phyloP scores from a whole-genome alignment of 23 tunicate species.

The Botrylloides violaceus region DNA sequence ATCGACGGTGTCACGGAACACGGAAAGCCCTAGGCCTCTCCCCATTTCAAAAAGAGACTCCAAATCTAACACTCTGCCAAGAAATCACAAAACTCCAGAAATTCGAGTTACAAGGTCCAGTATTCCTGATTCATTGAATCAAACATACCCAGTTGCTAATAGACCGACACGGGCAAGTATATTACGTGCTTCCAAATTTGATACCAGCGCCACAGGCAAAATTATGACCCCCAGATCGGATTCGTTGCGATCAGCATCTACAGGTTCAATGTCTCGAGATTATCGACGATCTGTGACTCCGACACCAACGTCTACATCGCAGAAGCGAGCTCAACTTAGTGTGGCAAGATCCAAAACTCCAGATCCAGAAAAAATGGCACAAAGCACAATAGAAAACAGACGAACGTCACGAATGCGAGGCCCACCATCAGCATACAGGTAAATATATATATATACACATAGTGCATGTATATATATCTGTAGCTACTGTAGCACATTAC shows the following conservation, averaged over 20 bases:
- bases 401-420: not conserved
- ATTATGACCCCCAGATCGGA: slow-evolving; percentile 7
- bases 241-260: slow-evolving; percentile 1
- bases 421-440: slow-evolving; percentile 29
- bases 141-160: not conserved
- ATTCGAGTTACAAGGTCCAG: slow-evolving; percentile 9
- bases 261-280: not conserved
- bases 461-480: too few relatives aligned
- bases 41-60: too few relatives aligned
- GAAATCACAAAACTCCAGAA: slow-evolving; percentile 7
- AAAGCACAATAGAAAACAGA: not conserved
- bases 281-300: slow-evolving; percentile 21
- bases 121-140: not conserved
- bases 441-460: too few relatives aligned
- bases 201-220: not conserved
- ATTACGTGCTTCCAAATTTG: slow-evolving; percentile 1
- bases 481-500: too few relatives aligned
- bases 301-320: slow-evolving; percentile 20
- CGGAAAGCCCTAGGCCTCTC: too few relatives aligned
- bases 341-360: slow-evolving; percentile 16
- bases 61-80: not conserved
- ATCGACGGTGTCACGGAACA: not conserved
- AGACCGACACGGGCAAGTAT: not conserved
- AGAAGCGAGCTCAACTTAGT: slow-evolving; percentile 16
- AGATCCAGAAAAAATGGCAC: slow-evolving; percentile 16